Base-by-base conservation (phyloP, 1,140 invertebrate genomes). In the Subanguina moxae region DNA sequence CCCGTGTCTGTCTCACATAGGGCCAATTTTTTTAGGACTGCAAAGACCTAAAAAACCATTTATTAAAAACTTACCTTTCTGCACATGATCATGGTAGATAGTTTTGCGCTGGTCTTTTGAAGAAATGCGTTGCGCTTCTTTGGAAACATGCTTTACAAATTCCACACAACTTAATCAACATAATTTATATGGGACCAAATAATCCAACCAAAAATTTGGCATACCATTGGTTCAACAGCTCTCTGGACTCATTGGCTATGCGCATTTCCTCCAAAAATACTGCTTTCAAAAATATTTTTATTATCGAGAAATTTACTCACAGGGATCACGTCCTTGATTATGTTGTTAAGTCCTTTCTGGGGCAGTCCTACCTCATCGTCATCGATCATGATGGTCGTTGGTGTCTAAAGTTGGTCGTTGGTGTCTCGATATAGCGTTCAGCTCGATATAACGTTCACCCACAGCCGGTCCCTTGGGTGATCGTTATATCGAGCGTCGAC, bases 351-450 rank as follows among this genome's bases (percentile, higher is more conserved):
- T 32, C 80, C 80, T 57, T 82, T 82, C 70, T 82, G 80, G 1
- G 80, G 80, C 46, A 82, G 65, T 66, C 80, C 80, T 32, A 82
- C 80, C 30, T 82, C 80, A 48, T 82, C 80, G 45, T 82, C 80
- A 25, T 79, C 75, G 1, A 73, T 78, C 80, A 82, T 82, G 21
- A 57, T 72, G 27, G n/a, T n/a, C n/a, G n/a, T n/a, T n/a, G n/a
- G n/a, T n/a, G n/a, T n/a, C n/a, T n/a, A n/a, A n/a, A n/a, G n/a
- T n/a, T n/a, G n/a, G n/a, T n/a, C n/a, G n/a, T n/a, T n/a, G n/a
- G n/a, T n/a, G n/a, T n/a, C n/a, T n/a, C n/a, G n/a, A n/a, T n/a
- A n/a, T n/a, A n/a, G n/a, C n/a, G n/a, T n/a, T n/a, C n/a, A n/a
- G n/a, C n/a, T n/a, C n/a, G n/a, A n/a, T n/a, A n/a, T n/a, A n/a